Conservation (phyloP, 2,113 vertebrate genomes). For the Salvelinus sp. region DNA sequence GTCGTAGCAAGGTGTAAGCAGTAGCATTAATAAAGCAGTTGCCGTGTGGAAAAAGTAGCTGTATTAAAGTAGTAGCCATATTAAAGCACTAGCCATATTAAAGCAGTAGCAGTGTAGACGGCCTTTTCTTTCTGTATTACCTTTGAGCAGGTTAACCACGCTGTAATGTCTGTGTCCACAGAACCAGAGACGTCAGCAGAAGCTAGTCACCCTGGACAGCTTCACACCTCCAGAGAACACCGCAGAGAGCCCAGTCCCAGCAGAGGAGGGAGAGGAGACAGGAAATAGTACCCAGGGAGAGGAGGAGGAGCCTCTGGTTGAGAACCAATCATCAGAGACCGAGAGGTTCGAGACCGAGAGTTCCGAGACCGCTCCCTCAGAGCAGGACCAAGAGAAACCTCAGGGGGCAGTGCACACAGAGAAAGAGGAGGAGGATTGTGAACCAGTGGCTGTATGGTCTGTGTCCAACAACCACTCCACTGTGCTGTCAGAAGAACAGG, state of each 20-base stretch:
- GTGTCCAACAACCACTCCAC: no score
- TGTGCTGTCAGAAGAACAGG: no score
- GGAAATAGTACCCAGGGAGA: background rate
- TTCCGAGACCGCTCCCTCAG: background rate
- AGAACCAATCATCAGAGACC: background rate
- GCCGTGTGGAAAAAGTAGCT: no score
- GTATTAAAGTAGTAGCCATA: no score
- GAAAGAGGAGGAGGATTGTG: background rate
- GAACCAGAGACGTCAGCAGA: constrained; percentile 88
- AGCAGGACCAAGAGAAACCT: constrained; percentile 22
- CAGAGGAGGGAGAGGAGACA: background rate
- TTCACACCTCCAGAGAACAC: background rate
- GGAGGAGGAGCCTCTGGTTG: background rate
- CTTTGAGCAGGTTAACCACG: no score
- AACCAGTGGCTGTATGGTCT: no score
- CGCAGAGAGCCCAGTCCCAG: background rate
- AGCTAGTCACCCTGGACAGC: constrained; percentile 68
- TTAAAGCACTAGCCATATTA: no score
- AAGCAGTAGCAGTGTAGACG: no score
- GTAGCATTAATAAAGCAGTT: no score
- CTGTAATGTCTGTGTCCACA: constrained; percentile 43
- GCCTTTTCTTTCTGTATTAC: no score
- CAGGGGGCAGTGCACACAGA: background rate
- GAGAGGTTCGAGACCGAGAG: background rate
- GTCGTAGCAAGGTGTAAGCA: no score